Percentiles rank a stretch among this genome's conserved stretches.
These are phyloP conservation scores for Zaprionus lineosus DNA, from an alignment of 2,888 invertebrate species.

Conservation along the genomic window DNA sequence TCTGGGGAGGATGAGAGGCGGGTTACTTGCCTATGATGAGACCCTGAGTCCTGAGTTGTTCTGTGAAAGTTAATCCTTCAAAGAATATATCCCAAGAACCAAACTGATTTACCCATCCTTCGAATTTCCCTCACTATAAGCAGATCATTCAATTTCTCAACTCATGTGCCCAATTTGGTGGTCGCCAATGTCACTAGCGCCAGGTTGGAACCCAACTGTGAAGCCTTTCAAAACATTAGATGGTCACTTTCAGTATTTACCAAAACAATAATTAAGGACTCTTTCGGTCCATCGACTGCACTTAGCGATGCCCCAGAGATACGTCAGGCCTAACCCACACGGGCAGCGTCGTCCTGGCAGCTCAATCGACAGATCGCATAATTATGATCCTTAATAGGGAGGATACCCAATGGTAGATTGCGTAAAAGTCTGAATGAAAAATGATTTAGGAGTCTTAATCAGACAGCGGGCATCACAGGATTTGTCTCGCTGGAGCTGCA, in stretches of 20 bases:
- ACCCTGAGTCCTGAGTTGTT: no score
- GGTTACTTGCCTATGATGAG: no score
- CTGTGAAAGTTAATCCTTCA: no score
- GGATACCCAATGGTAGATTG: constrained; percentile 39
- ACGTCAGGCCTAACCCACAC: no score
- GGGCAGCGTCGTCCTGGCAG: no score
- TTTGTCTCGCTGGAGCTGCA: constrained; percentile 48
- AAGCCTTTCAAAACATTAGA: constrained; percentile 40
- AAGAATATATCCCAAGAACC: no score
- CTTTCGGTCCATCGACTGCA: constrained; percentile 33
- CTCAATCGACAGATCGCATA: constrained; percentile 52
- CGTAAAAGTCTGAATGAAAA: constrained; percentile 65
- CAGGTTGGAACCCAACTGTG: constrained; percentile 47
- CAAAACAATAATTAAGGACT: constrained; percentile 64
- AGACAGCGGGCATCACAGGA: constrained; percentile 36
- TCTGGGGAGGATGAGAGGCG: no score
- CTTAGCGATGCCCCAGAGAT: constrained; percentile 7
- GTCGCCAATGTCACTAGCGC: constrained; percentile 35
- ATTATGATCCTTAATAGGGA: constrained; percentile 62
- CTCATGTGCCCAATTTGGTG: not conserved
- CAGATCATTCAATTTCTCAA: not conserved
- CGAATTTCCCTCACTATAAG: no score
- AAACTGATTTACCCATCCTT: no score
- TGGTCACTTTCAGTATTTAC: constrained; percentile 44
- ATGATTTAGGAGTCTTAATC: constrained; percentile 54